A percentile compares a stretch with the other conserved stretches of the same genome.
phyloP scores from a whole-genome alignment of 2,888 invertebrate genomes.

The Troilus luridus region DNA sequence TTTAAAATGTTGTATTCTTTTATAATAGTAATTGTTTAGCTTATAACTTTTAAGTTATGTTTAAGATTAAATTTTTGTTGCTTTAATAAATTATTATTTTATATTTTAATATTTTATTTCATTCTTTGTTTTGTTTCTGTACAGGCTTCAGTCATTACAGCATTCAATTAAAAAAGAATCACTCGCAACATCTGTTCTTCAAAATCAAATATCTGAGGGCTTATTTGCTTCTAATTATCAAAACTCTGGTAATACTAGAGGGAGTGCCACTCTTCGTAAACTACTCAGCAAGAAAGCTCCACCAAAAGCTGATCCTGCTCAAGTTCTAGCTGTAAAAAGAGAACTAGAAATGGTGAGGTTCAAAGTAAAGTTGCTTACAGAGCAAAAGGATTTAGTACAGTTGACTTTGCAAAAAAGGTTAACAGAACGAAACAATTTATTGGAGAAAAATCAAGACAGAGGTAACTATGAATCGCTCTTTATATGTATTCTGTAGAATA shows the following conservation, averaged over 20 bases:
- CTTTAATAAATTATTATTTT: too few species aligned
- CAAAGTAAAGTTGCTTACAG: conserved; percentile 78
- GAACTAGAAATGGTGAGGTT: conserved; percentile 80
- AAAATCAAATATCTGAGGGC: conserved; percentile 71
- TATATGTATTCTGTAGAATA: not conserved
- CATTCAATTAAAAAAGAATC: conserved; percentile 80
- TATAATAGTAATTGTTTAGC: not conserved
- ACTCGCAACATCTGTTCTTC: conserved; percentile 72
- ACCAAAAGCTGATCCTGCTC: conserved; percentile 69
- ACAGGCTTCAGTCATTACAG: conserved; percentile 77
- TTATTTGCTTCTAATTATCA: conserved; percentile 53
- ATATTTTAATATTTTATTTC: not conserved
- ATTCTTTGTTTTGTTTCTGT: conserved; percentile 53
- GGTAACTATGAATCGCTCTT: conserved; percentile 39
- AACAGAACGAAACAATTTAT: conserved; percentile 75
- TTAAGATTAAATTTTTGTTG: not conserved
- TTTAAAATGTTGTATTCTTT: too few species aligned
- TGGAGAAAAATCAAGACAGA: conserved; percentile 76
- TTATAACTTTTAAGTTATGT: not conserved
- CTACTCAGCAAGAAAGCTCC: conserved; percentile 64
- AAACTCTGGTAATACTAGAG: conserved; percentile 64
- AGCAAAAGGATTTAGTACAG: conserved; percentile 72
- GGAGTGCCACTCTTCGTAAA: conserved; percentile 66
- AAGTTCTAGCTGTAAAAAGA: conserved; percentile 77
- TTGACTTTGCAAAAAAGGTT: conserved; percentile 68